phyloP scores from a whole-genome alignment of 1,140 invertebrate genomes.

The Procambarus clarkii region DNA sequence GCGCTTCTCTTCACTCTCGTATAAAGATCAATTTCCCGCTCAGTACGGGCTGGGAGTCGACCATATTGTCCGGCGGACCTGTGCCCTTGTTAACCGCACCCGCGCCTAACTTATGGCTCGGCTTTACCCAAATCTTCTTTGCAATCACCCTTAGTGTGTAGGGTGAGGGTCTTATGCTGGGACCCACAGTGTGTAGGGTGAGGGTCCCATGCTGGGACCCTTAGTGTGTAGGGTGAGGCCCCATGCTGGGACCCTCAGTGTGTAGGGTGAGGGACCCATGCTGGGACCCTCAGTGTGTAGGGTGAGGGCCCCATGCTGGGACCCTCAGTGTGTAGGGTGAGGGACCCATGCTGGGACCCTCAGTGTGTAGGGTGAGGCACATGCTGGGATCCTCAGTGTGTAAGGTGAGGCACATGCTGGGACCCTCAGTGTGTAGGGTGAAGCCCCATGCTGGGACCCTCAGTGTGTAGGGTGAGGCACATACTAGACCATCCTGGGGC shows the following conservation, averaged over 20 bases:
- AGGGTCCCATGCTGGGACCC: neutral
- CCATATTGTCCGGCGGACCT: neutral
- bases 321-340: too few relatives aligned
- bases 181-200: neutral
- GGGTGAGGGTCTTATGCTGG: neutral
- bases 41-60: neutral
- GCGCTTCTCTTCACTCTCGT: neutral
- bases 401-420: too few relatives aligned
- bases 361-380: too few relatives aligned
- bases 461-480: too few relatives aligned
- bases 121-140: constrained; percentile 15
- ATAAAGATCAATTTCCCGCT: neutral
- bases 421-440: too few relatives aligned
- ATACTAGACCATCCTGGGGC: too few relatives aligned
- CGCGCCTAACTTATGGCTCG: constrained; percentile 15
- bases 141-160: neutral
- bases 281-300: too few relatives aligned
- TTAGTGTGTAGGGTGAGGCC: neutral
- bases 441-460: too few relatives aligned
- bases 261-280: too few relatives aligned
- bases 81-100: neutral
- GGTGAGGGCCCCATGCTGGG: too few relatives aligned
- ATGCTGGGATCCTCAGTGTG: too few relatives aligned
- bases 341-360: too few relatives aligned
- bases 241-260: neutral